phyloP scores from a whole-genome alignment of 2,888 invertebrate genomes.

The Drosophila fulvimacula region DNA sequence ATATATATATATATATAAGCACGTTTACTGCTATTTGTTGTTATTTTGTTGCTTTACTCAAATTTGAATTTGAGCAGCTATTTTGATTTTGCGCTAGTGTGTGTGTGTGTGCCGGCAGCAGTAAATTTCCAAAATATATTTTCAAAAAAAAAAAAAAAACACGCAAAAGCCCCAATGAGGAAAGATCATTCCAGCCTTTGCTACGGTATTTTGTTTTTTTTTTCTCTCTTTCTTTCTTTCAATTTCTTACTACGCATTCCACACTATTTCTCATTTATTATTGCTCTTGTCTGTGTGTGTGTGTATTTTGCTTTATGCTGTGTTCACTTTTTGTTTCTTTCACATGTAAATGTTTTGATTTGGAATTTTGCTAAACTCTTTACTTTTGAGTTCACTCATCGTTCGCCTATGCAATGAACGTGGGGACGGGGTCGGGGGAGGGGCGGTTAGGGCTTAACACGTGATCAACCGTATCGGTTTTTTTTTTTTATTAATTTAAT shows the following conservation, averaged over 20 bases:
- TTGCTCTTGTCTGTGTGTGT: constrained; percentile 16
- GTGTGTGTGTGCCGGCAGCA: constrained; percentile 33
- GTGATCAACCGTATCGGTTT: constrained; percentile 43
- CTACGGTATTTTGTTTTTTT: constrained; percentile 39
- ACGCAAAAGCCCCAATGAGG: constrained; percentile 39
- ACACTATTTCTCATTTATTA: constrained; percentile 45
- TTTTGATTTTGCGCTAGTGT: constrained; percentile 45
- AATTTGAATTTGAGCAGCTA: constrained; percentile 61
- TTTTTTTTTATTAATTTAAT: too few species aligned
- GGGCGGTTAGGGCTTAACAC: constrained; percentile 21
- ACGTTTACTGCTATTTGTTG: constrained; percentile 24
- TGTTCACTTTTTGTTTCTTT: constrained; percentile 32
- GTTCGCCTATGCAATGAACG: constrained; percentile 9
- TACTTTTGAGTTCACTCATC: constrained; percentile 35
- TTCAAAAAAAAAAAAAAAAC: constrained; percentile 26
- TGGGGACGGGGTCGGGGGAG: background rate
- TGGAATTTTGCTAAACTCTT: constrained; percentile 26
- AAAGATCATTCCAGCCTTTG: constrained; percentile 53
- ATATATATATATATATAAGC: constrained; percentile 41
- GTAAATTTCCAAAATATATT: constrained; percentile 21
- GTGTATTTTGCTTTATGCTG: constrained; percentile 38
- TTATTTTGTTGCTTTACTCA: constrained; percentile 47
- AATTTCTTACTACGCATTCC: constrained; percentile 64
- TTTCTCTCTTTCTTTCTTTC: background rate
- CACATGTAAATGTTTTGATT: constrained; percentile 54